Evolutionary conservation across 2,113 vertebrate species (phyloP).

Genomic region (Alouatta palliata): DNA sequence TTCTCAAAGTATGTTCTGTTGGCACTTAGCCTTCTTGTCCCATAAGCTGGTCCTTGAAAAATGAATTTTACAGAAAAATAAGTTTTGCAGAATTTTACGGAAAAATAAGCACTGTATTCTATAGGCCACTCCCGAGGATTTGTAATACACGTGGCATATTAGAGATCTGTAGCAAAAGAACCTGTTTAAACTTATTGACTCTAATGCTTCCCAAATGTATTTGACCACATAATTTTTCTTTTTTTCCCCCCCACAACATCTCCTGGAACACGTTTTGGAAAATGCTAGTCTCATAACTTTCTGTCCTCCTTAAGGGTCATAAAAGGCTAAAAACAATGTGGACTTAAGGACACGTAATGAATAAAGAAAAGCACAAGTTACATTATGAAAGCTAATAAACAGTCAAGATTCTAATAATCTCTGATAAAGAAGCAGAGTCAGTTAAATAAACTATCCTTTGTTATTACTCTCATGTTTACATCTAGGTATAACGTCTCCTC

Average conservation of each 20-base stretch:
- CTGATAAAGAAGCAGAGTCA: background rate
- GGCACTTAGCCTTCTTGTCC: background rate
- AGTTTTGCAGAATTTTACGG: background rate
- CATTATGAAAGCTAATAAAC: background rate
- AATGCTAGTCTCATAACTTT: slow-evolving; percentile 38
- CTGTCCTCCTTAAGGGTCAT: slow-evolving; percentile 34
- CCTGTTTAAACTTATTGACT: slow-evolving; percentile 6
- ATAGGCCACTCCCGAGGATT: background rate
- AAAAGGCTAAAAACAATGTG: slow-evolving; percentile 28
- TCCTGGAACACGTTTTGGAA: slow-evolving; percentile 66
- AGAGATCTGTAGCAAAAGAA: slow-evolving; percentile 12
- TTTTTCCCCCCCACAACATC: background rate
- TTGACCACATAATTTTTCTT: background rate
- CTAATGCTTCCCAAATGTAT: slow-evolving; percentile 36
- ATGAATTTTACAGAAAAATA: background rate
- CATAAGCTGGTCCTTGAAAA: background rate
- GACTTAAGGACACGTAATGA: slow-evolving; percentile 5
- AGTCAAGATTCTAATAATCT: background rate
- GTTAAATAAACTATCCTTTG: background rate
- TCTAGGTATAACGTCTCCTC: background rate
- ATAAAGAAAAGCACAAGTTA: slow-evolving; percentile 34
- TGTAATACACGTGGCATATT: background rate
- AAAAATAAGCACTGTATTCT: background rate
- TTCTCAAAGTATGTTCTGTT: background rate
- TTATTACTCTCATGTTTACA: background rate